Evolutionary conservation across 2,113 vertebrate genomes (phyloP).

Genomic region (Microtus richardsoni): DNA sequence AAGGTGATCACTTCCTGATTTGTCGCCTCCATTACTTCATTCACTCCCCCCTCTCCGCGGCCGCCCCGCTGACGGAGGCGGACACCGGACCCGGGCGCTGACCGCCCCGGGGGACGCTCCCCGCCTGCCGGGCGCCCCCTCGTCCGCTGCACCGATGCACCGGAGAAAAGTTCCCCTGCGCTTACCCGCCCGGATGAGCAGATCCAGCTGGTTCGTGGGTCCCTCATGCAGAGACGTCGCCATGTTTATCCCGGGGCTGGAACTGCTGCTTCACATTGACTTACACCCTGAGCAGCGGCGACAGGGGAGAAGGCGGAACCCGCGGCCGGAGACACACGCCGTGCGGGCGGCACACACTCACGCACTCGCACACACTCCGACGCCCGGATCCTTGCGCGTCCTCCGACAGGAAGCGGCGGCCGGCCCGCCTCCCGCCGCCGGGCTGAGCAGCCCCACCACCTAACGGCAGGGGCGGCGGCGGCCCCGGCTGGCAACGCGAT

Average conservation of each 20-base stretch:
- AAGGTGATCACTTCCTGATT: slow-evolving; percentile 97
- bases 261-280: slow-evolving; percentile 94
- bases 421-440: slow-evolving; percentile 80
- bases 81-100: slow-evolving; percentile 43
- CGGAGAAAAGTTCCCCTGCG: slow-evolving; percentile 42
- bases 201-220: slow-evolving; percentile 96
- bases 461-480: slow-evolving; percentile 78
- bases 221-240: slow-evolving; percentile 98
- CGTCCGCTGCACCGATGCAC: slow-evolving; percentile 58
- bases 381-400: slow-evolving; percentile 89
- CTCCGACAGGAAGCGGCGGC: slow-evolving; percentile 80
- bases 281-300: slow-evolving; percentile 85
- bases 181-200: slow-evolving; percentile 97
- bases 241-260: slow-evolving; percentile 94
- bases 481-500: slow-evolving; percentile 77
- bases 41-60: slow-evolving; percentile 65
- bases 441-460: slow-evolving; percentile 77
- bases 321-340: slow-evolving; percentile 77
- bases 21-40: slow-evolving; percentile 92
- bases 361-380: slow-evolving; percentile 76
- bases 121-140: slow-evolving; percentile 19
- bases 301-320: slow-evolving; percentile 81
- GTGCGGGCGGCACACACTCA: slow-evolving; percentile 74
- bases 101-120: slow-evolving; percentile 50
- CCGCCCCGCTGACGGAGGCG: not conserved